Conservation (phyloP, 2,797 vertebrate species). For the Morelia viridis region DNA sequence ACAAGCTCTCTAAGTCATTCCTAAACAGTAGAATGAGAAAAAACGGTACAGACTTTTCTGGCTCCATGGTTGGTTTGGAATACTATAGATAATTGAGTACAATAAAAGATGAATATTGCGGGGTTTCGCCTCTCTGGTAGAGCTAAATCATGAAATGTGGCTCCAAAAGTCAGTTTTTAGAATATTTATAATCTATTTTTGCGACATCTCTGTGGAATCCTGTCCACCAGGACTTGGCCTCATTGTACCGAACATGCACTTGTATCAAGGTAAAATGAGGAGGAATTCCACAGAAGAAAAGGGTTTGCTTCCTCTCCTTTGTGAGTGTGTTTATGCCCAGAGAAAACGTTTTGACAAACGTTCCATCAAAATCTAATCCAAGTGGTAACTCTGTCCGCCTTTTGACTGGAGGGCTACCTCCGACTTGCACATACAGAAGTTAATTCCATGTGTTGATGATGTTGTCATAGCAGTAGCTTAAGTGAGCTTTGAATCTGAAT, state of each 20-base stretch:
- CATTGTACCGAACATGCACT: background rate
- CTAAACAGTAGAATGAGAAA: background rate
- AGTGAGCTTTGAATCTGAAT: background rate
- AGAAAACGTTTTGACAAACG: background rate
- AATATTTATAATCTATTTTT: background rate
- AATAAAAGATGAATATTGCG: constrained; percentile 51
- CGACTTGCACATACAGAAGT: too few species aligned
- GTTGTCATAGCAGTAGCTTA: too few species aligned
- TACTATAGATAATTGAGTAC: constrained; percentile 29
- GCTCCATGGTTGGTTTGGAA: constrained; percentile 8
- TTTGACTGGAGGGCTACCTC: background rate
- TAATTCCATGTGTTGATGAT: background rate
- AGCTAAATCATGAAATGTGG: constrained; percentile 12
- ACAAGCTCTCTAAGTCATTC: background rate
- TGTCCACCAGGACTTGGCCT: constrained; percentile 11
- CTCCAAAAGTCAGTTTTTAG: constrained; percentile 19
- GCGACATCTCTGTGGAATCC: background rate
- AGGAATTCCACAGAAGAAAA: background rate
- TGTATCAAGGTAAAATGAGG: background rate
- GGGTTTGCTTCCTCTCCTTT: background rate
- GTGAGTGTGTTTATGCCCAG: background rate
- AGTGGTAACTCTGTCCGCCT: background rate
- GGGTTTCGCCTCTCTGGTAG: constrained; percentile 33
- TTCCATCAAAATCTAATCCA: background rate
- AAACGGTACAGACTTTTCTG: background rate